These are phyloP conservation scores for Siphamia tubifer DNA, from an alignment of 2,113 vertebrate species.

Conservation along the genomic window DNA sequence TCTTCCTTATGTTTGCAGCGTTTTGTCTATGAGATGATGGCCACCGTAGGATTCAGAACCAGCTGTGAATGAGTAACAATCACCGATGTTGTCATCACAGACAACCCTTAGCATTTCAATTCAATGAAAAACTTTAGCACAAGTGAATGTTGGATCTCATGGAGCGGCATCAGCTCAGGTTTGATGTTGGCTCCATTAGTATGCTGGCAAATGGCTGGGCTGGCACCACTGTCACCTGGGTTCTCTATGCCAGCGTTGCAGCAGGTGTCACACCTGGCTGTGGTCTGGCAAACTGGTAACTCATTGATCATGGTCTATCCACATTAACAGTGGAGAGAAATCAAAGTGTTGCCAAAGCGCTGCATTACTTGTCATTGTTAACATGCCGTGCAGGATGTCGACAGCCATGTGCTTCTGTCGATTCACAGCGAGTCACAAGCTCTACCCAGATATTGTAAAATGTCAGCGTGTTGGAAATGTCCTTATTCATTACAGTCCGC, in stretches of 20 bases:
- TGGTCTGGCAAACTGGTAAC: slow-evolving; percentile 4
- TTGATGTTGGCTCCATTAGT: slow-evolving; percentile 33
- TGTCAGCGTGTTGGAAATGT: too few relatives aligned
- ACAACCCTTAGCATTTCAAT: too few relatives aligned
- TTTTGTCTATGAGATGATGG: too few relatives aligned
- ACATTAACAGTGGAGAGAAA: not conserved
- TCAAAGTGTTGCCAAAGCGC: not conserved
- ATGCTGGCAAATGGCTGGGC: slow-evolving; percentile 12
- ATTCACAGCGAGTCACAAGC: not conserved
- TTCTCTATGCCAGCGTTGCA: slow-evolving; percentile 27
- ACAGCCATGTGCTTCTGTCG: not conserved
- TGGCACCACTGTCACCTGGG: slow-evolving; percentile 15
- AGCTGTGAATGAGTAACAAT: too few relatives aligned
- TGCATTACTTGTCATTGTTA: not conserved
- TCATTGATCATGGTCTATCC: slow-evolving; percentile 19
- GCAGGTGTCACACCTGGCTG: slow-evolving; percentile 60
- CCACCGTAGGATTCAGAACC: too few relatives aligned
- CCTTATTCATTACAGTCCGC: too few relatives aligned
- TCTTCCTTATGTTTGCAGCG: too few relatives aligned
- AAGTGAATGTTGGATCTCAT: too few relatives aligned
- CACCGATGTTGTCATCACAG: too few relatives aligned
- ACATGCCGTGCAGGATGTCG: not conserved
- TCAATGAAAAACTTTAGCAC: too few relatives aligned
- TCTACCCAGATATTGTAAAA: not conserved
- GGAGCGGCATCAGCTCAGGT: slow-evolving; percentile 9